These are phyloP conservation scores for Apoderus coryli DNA, from an alignment of 2,888 invertebrate species.

Conservation along the genomic window DNA sequence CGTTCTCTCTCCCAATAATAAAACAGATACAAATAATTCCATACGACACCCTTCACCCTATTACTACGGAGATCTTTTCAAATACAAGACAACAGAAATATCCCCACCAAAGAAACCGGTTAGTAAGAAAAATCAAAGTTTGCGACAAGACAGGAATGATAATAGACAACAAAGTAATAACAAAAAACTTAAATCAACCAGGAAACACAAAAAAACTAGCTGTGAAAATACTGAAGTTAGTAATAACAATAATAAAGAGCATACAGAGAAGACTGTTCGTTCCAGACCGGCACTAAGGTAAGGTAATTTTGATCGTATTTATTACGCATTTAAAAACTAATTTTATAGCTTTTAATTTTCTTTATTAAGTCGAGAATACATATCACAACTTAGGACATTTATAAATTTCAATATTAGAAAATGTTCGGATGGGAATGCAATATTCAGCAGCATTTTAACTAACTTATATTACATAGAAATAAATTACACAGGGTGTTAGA, in stretches of 20 bases:
- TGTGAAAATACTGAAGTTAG: no score
- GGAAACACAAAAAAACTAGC: slow-evolving; percentile 26
- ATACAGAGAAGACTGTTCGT: slow-evolving; percentile 24
- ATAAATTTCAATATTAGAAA: no score
- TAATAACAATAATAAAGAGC: no score
- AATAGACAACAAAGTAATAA: slow-evolving; percentile 11
- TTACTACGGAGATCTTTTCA: slow-evolving; percentile 67
- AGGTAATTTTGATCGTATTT: no score
- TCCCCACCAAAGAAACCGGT: slow-evolving; percentile 12
- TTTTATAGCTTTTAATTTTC: no score
- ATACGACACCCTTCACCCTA: slow-evolving; percentile 67
- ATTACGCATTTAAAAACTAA: no score
- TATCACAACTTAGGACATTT: no score
- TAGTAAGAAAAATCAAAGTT: slow-evolving; percentile 16
- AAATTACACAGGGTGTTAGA: no score
- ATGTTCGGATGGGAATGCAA: no score
- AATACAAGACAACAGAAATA: slow-evolving; percentile 27
- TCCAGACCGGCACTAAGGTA: slow-evolving; percentile 36
- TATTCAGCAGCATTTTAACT: no score
- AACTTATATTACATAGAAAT: no score
- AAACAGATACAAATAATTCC: slow-evolving; percentile 31
- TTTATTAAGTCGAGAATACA: no score
- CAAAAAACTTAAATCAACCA: slow-evolving; percentile 14
- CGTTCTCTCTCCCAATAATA: slow-evolving; percentile 37
- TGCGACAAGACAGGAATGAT: slow-evolving; percentile 17